Evolutionary conservation across 2,888 invertebrate species (phyloP), one percentile per base, ranked within the genome.

Genomic region (Ganaspis brasiliensis): DNA sequence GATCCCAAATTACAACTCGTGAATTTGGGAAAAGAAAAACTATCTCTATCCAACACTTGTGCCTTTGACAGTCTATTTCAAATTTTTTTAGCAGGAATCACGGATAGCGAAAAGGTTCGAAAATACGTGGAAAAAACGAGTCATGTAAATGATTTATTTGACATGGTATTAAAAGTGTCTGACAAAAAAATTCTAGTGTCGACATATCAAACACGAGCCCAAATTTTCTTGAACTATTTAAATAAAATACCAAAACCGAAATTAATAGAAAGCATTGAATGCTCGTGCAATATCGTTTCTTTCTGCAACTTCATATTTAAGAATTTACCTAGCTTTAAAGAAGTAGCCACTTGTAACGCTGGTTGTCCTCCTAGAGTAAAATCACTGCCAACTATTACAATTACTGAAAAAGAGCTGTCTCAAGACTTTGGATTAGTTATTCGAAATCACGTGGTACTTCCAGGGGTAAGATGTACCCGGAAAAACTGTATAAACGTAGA

Each of bases 1-100:
- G 26, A 10, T 26, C 2, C 16, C n/a, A 16, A 45, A 3, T 19
- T 52, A 5, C 4, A 52, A 19, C 16, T 52, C 8, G 8, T 52
- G 6, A 52, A 2, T 52, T 8, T 72, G 19, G 72, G 21, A 1
- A 45, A 45, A 16, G 37, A 24, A 37, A 59, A 72, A 52, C 16
- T 70, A 6, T 73, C 70, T 49, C 24, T 77, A 52, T 14, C 35
- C 8, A 67, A 67, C 14, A 77, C 76, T 16, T 77, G 73, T n/a
- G 63, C 73, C 10, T 56, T 73, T 12, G 76, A 76, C 49, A 73
- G 76, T 26, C 40, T 76, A 9, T 76, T 59, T 10, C 76, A 76
- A 31, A 72, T 76, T 40, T 12, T 76, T 45, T 49, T 76, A 59
- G 72, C 72, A 21, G 72, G 45, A 61, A 21, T 49, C 21, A 37